Evolutionary conservation across 2,797 vertebrate species (phyloP), one percentile per base, ranked within the genome.

Genomic region (Sphenopsis melanotis): DNA sequence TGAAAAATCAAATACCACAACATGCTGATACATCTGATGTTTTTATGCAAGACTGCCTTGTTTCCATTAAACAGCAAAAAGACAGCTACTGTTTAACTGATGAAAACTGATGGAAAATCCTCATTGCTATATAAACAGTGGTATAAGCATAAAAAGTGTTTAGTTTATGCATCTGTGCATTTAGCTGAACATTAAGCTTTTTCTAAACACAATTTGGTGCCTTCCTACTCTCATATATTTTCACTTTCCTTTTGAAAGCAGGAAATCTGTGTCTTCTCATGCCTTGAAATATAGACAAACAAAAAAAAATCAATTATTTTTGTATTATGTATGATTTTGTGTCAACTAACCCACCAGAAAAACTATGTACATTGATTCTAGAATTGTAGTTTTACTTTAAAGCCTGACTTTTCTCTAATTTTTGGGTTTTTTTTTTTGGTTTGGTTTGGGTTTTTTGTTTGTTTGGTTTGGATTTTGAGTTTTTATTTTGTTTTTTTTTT

Each of bases 91-190:
- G 95, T 92, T 95, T 80, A 94, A 94, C 60, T 93, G 83, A 93
- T 87, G 83, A 95, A 89, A 87, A 95, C 64, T 78, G 86, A 80
- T 95, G 93, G 88, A 89, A 95, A 96, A 93, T 90, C 49, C 27
- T 92, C 84, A 87, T 93, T 87, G 61, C 75, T 89, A 34, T 68
- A 87, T 91, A 95, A 94, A 95, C 94, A 87, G 81, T 93, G 75
- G 60, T 89, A 92, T 90, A 92, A 72, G 68, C 81, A 89, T 83
- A 83, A 83, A 78, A 93, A 87, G 49, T 95, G 93, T 95, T 97
- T 96, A 93, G 90, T 82, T 96, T 96, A 95, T 83, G 87, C 93
- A 93, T 96, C 88, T 95, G 95, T 96, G 74, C 90, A 86, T 95
- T 94, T 93, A 94, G 79, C 76, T 65, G 83, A 93, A 90, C 52